Evolutionary conservation across 2,888 invertebrate species (phyloP), one percentile per base, ranked within the genome.

Genomic region (Stenoptilia bipunctidactyla): DNA sequence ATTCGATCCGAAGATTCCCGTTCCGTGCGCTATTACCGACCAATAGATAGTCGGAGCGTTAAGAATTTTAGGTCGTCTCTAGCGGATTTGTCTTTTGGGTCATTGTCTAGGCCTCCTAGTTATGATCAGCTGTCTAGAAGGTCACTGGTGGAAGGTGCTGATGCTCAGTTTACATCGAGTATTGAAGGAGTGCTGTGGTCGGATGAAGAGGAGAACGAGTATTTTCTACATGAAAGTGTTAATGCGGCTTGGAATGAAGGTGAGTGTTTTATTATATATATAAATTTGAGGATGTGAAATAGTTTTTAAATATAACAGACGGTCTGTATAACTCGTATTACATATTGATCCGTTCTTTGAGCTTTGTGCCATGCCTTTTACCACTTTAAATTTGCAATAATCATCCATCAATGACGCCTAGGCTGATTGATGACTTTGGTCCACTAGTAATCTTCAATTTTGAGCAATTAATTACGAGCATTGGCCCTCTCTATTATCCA

Each of bases 181-280:
- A 85, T 85, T 25, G 85, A 85, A 50, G 85, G 85, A 0, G 85
- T 85, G 14, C 66, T 85, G 50, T 85, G 85, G 85, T 84, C 84
- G 1, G 85, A 85, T 66, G 85, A 85, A 47, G 85, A 85, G 49
- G 85, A 85, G 42, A 83, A 72, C 44, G 83, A 83, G 51, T 85
- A 85, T 47, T 82, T 84, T 58, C 82, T 80, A 46, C 83, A 84
- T 38, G 84, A 85, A 55, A 83, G 84, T 40, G 73, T 84, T 25
- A 79, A 79, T 2, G 58, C 77, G 5, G 79, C 83, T 15, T 83
- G 79, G 76, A 82, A 82, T 66, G 66, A 83, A 84, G 84, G 85
- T 84, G 27, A 58, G 75, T 51, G 9, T 9, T 14, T 39, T 34
- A n/a, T 36, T 14, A 25, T 25, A n/a, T n/a, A n/a, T n/a, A n/a